Evolutionary conservation across 2,113 vertebrate genomes (phyloP), one percentile per base, ranked within the genome.

Genomic region (Neopipo cinnamomea): DNA sequence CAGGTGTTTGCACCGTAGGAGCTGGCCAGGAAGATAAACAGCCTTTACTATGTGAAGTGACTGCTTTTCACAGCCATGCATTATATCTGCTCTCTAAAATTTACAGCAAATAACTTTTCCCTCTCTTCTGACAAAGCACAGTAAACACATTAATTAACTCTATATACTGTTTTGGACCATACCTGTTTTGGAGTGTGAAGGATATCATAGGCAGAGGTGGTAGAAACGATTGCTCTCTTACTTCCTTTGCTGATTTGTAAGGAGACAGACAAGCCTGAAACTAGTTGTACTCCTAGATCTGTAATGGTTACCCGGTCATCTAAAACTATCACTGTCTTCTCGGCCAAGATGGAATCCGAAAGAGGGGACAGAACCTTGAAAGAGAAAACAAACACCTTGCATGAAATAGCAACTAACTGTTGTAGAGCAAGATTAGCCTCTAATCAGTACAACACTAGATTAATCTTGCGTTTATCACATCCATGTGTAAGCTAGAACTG

Each of bases 301-400:
- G 97, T 97, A 46, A 99, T 99, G 90, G 98, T 99, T 92, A 99
- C 99, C 23, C 99, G 98, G 93, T 99, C 99, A 58, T 99, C 99
- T 91, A 99, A 96, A 35, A 99, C 99, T 0, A 98, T 98, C 88
- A 99, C 98, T 0, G 99, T 99, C 97, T 99, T 99, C 97, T 99
- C 99, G 18, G 99, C 99, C 98, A 99, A 96, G 94, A 99, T 99
- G 55, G 99, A 99, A 94, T 99, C 99, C 0, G 99, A 99, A 55
- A 99, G 98, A 6, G 99, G 99, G 0, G 99, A 99, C 78, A 99
- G 97, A 39, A 99, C 99, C 99, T 99, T 94, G 27, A 76, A 61
- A 25, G 55, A 42, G 61, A 28, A 62, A 58, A 37, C 7, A 62
- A 33, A 88, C 2, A 2, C 30, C 28, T 19, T 8, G 8, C 8